Conservation (phyloP, 1,140 invertebrate genomes). For the Trachymyrmex septentrionalis region DNA sequence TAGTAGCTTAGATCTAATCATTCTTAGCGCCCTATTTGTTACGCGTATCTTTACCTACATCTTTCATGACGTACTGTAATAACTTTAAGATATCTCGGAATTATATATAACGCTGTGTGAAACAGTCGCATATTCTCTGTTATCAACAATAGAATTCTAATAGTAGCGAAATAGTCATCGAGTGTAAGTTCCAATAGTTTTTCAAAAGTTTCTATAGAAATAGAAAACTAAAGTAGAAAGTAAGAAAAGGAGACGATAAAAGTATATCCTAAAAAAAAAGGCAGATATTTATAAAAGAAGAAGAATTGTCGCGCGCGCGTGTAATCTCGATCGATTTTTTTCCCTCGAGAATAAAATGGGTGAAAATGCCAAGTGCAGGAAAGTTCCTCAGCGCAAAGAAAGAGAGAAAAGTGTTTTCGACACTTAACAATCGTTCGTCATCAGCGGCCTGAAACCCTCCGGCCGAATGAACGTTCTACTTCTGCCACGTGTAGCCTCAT, state of each 20-base stretch:
- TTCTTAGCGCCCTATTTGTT: constrained; percentile 17
- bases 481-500: constrained; percentile 9
- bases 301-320: background rate
- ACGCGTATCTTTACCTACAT: constrained; percentile 9
- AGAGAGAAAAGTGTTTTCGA: background rate
- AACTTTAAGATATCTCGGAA: constrained; percentile 6
- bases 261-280: background rate
- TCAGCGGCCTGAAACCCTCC: background rate
- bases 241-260: background rate
- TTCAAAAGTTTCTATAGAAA: background rate
- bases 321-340: constrained; percentile 10
- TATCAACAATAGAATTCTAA: background rate
- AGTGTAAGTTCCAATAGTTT: background rate
- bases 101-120: background rate
- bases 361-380: background rate
- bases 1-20: constrained; percentile 32
- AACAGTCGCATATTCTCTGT: background rate
- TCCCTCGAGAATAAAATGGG: background rate
- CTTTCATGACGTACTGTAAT: constrained; percentile 19
- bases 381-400: background rate
- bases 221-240: background rate
- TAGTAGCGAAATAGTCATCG: background rate
- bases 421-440: background rate
- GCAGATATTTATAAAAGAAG: background rate
- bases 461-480: constrained; percentile 40